Conservation (phyloP, 2,797 vertebrate genomes). For the Rachycentron canadum region DNA sequence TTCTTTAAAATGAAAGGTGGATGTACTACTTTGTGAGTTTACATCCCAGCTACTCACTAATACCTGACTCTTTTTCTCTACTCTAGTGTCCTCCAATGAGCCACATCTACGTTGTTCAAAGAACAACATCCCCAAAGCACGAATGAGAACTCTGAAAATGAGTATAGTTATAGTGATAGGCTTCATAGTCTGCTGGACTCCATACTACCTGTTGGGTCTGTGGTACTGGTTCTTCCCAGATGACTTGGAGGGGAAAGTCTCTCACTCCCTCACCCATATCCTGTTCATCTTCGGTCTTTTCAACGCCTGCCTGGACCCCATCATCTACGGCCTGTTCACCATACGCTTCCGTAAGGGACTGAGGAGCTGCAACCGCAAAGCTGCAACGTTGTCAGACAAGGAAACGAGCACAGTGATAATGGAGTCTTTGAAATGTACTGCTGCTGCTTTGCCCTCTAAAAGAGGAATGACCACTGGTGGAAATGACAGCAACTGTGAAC, state of each 20-base stretch:
- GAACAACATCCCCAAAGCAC: constrained; percentile 92
- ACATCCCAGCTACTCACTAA: background rate
- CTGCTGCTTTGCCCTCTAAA: background rate
- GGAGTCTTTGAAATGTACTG: constrained; percentile 62
- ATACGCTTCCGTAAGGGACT: constrained; percentile 75
- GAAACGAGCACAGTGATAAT: constrained; percentile 50
- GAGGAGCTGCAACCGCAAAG: constrained; percentile 55
- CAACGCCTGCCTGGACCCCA: constrained; percentile 92
- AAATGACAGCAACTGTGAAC: constrained; percentile 29
- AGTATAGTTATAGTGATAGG: constrained; percentile 92
- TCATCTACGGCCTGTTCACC: constrained; percentile 90
- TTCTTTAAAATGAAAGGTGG: background rate
- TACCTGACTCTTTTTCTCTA: background rate
- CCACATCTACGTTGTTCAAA: constrained; percentile 88
- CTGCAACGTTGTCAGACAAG: constrained; percentile 32
- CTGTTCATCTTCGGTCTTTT: constrained; percentile 94
- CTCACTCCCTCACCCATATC: constrained; percentile 89
- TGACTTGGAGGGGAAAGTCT: constrained; percentile 86
- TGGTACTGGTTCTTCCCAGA: constrained; percentile 97
- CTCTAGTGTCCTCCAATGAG: constrained; percentile 78
- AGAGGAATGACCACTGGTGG: constrained; percentile 22
- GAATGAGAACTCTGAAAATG: constrained; percentile 92
- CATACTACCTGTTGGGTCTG: constrained; percentile 93
- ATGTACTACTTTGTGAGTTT: background rate
- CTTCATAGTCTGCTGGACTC: constrained; percentile 95